Conservation (phyloP, 2,888 invertebrate genomes). For the Zonitis immaculata region DNA sequence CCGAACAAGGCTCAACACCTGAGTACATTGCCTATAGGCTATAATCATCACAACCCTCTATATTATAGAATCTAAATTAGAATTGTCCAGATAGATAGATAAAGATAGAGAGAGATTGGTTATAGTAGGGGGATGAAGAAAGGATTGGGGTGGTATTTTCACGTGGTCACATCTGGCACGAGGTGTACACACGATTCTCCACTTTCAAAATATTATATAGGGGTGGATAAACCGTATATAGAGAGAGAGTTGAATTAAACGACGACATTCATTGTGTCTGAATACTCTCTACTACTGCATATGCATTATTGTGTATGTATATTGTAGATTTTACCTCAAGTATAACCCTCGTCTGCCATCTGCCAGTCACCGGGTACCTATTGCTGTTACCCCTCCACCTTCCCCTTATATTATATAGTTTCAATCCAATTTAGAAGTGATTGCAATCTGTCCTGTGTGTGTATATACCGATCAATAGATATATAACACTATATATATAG, state of each 20-base stretch:
- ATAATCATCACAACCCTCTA: slow-evolving; percentile 48
- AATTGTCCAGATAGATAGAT: no score
- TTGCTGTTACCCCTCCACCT: slow-evolving; percentile 28
- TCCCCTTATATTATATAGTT: no score
- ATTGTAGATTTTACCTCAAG: slow-evolving; percentile 44
- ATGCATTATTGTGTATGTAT: slow-evolving; percentile 43
- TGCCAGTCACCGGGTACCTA: slow-evolving; percentile 46
- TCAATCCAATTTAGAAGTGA: slow-evolving; percentile 50
- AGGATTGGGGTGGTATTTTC: slow-evolving; percentile 33
- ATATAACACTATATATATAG: slow-evolving; percentile 9
- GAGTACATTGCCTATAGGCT: slow-evolving; percentile 48
- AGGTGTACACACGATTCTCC: slow-evolving; percentile 27
- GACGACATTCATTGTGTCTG: slow-evolving; percentile 46
- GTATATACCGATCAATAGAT: slow-evolving; percentile 44
- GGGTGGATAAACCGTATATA: slow-evolving; percentile 36
- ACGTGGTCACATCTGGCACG: slow-evolving; percentile 48
- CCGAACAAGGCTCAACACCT: slow-evolving; percentile 48
- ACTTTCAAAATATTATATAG: slow-evolving; percentile 12
- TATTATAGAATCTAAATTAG: no score
- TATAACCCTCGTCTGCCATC: slow-evolving; percentile 49
- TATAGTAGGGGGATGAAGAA: no score
- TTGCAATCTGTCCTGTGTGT: slow-evolving; percentile 46
- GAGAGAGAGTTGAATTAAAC: slow-evolving; percentile 37
- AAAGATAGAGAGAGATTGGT: no score
- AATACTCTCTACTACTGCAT: no score